These are phyloP conservation scores for Epinephelus lanceolatus DNA, from an alignment of 2,113 vertebrate genomes.

Conservation along the genomic window DNA sequence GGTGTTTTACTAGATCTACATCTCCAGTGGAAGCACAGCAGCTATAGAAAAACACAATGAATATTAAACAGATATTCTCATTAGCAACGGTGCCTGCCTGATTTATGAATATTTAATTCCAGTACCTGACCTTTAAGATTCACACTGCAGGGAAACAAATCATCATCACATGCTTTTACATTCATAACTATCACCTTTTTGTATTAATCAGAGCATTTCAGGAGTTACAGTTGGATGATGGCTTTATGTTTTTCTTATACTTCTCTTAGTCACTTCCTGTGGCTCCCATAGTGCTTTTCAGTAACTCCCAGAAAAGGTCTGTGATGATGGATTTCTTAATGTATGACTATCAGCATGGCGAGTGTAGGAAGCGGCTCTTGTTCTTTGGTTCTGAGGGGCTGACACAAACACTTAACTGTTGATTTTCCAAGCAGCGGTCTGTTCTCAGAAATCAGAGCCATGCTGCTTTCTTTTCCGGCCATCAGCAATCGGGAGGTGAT, in stretches of 20 bases:
- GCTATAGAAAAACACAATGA: not conserved
- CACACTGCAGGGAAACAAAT: not conserved
- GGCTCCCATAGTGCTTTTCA: not conserved
- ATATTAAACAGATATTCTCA: not conserved
- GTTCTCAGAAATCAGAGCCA: slow-evolving; percentile 21
- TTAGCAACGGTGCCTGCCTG: not conserved
- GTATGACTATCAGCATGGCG: not conserved
- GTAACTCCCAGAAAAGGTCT: not conserved
- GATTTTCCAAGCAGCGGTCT: slow-evolving; percentile 9
- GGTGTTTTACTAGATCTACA: not conserved
- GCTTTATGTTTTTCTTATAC: not conserved
- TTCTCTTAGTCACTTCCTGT: not conserved
- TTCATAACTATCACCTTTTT: not conserved
- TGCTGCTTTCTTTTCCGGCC: slow-evolving; percentile 10
- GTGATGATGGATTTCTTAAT: not conserved
- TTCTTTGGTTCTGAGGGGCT: not conserved
- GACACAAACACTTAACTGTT: slow-evolving; percentile 19
- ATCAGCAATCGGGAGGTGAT: slow-evolving; percentile 36
- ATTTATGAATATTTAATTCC: slow-evolving; percentile 35
- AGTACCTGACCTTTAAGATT: slow-evolving; percentile 44
- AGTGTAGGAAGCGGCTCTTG: not conserved
- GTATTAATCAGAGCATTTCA: not conserved
- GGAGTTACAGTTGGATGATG: not conserved
- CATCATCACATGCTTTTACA: not conserved
- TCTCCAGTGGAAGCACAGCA: not conserved